These are phyloP conservation scores for Entomyzon cyanotis DNA, from an alignment of 2,113 vertebrate genomes.

Conservation along the genomic window DNA sequence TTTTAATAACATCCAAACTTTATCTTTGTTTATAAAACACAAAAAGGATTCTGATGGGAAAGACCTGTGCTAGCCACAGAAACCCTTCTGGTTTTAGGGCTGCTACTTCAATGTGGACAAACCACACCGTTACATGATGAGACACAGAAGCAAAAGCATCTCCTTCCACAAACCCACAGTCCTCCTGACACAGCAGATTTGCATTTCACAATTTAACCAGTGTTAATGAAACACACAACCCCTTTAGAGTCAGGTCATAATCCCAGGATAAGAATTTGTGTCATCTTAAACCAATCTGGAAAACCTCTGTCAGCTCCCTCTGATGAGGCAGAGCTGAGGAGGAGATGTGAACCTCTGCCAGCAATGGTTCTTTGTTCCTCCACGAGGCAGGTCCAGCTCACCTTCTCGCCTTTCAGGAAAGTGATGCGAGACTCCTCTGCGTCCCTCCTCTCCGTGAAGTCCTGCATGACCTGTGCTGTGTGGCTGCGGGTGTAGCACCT, in stretches of 20 bases:
- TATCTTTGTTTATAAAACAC: too few relatives aligned
- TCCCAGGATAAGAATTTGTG: not conserved
- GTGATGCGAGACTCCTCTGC: conserved; percentile 86
- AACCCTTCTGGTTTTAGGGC: not conserved
- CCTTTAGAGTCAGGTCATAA: rapidly evolving
- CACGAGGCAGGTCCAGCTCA: conserved; percentile 21
- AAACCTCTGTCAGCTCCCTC: not conserved
- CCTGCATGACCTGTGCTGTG: conserved; percentile 86
- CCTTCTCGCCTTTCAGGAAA: conserved; percentile 93
- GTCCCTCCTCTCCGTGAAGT: conserved; percentile 90
- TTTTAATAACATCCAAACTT: too few relatives aligned
- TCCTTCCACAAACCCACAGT: not conserved
- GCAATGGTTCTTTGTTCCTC: not conserved
- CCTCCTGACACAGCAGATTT: not conserved
- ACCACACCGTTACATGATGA: not conserved
- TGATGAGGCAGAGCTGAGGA: not conserved
- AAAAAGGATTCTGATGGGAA: too few relatives aligned
- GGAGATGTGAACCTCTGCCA: not conserved
- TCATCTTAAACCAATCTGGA: not conserved
- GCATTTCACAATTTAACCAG: not conserved
- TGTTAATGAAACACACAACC: not conserved
- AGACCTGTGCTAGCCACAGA: too few relatives aligned
- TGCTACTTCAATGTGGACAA: not conserved
- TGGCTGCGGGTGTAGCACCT: conserved; percentile 90
- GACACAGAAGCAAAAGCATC: not conserved